Conservation (phyloP, 2,113 vertebrate species). For the Ranitomeya imitator region DNA sequence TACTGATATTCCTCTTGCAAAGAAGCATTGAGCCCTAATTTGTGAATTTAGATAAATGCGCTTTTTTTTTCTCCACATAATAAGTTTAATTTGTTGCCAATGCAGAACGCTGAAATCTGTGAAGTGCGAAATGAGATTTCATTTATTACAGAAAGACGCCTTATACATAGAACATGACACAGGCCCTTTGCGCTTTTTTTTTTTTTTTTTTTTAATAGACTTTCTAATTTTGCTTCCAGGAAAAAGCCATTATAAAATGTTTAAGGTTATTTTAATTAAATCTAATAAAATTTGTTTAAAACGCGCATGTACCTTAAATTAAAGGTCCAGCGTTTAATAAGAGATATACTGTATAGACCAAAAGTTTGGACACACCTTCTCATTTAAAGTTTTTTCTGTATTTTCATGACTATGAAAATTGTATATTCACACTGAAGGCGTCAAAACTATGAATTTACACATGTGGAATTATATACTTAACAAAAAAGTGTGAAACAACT, state of each 20-base stretch:
- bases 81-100: conserved; percentile 32
- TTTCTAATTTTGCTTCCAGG: conserved; percentile 57
- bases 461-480: too few relatives aligned
- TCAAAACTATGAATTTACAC: too few relatives aligned
- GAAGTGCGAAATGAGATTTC: conserved; percentile 70
- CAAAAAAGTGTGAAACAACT: too few relatives aligned
- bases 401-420: too few relatives aligned
- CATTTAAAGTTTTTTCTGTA: too few relatives aligned
- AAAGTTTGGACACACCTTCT: too few relatives aligned
- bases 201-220: conserved; percentile 59
- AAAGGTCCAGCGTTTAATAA: neutral
- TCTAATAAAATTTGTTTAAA: neutral
- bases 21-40: neutral
- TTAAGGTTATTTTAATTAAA: conserved; percentile 10
- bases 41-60: neutral
- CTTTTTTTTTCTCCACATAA: neutral
- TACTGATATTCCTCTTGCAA: neutral
- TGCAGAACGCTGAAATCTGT: conserved; percentile 59
- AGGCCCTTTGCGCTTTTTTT: conserved; percentile 51
- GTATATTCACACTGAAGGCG: too few relatives aligned
- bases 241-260: conserved; percentile 16
- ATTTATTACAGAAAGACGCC: conserved; percentile 64
- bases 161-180: conserved; percentile 40
- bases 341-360: neutral
- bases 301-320: neutral